phyloP scores from a whole-genome alignment of 2,113 vertebrate genomes.

The Sinocyclocheilus grahami region DNA sequence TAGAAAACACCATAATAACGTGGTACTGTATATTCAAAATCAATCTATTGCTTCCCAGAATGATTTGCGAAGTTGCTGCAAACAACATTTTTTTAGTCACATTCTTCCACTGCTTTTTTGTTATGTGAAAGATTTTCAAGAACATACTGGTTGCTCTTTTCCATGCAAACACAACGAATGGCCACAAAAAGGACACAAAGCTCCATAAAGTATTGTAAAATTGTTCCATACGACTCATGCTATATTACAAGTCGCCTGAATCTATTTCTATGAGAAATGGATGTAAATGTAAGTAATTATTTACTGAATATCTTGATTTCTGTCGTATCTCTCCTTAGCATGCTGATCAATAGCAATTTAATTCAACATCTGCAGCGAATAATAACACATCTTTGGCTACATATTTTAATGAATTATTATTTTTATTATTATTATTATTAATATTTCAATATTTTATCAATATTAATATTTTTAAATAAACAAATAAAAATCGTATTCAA shows the following conservation, averaged over 20 bases:
- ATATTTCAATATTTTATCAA: too few species aligned
- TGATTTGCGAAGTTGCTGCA: not conserved
- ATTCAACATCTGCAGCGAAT: not conserved
- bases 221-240: not conserved
- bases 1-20: not conserved
- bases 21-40: conserved; percentile 9
- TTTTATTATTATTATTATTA: too few species aligned
- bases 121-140: too few species aligned
- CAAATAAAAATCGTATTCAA: too few species aligned
- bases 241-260: not conserved
- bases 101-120: not conserved
- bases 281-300: not conserved
- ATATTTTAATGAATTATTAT: too few species aligned
- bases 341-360: not conserved
- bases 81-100: not conserved
- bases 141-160: not conserved
- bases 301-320: not conserved
- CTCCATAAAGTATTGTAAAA: not conserved
- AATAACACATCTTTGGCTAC: too few species aligned
- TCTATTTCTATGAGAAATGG: not conserved
- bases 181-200: not conserved
- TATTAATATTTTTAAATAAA: too few species aligned
- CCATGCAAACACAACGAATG: not conserved
- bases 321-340: not conserved
- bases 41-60: not conserved